These are phyloP conservation scores for Tipula helvola DNA, from an alignment of 2,888 invertebrate species.

Conservation along the genomic window DNA sequence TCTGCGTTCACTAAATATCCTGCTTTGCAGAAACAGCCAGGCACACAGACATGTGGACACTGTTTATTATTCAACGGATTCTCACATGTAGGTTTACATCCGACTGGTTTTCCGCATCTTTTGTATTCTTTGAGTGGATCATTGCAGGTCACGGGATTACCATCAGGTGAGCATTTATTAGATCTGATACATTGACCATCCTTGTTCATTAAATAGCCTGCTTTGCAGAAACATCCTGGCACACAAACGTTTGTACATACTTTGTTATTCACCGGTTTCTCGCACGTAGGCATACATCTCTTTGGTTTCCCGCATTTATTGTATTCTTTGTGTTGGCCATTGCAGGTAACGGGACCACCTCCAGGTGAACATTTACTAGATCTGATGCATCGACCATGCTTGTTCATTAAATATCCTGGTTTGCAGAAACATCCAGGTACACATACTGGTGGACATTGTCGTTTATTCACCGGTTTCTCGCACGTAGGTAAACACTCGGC, in stretches of 20 bases:
- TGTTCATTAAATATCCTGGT: background rate
- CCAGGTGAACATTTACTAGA: background rate
- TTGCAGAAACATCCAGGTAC: background rate
- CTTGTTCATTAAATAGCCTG: background rate
- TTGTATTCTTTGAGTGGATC: background rate
- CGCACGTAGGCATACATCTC: too few species aligned
- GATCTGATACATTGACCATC: background rate
- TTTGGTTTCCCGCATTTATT: background rate
- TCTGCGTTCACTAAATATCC: background rate
- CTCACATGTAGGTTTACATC: background rate
- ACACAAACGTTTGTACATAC: background rate
- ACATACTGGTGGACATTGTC: background rate
- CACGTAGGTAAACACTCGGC: background rate
- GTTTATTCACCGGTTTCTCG: background rate
- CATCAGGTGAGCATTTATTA: background rate
- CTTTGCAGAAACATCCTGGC: background rate
- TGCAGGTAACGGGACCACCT: background rate
- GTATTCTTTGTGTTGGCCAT: background rate
- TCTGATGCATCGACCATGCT: too few species aligned
- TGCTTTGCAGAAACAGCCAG: background rate
- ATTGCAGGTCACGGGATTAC: background rate
- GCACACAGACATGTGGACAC: background rate
- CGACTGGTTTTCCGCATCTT: background rate
- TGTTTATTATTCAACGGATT: background rate
- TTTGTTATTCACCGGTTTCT: too few species aligned